Evolutionary conservation across 1,140 invertebrate species (phyloP), one percentile per base, ranked within the genome.

Genomic region (Drosophila hydei): DNA sequence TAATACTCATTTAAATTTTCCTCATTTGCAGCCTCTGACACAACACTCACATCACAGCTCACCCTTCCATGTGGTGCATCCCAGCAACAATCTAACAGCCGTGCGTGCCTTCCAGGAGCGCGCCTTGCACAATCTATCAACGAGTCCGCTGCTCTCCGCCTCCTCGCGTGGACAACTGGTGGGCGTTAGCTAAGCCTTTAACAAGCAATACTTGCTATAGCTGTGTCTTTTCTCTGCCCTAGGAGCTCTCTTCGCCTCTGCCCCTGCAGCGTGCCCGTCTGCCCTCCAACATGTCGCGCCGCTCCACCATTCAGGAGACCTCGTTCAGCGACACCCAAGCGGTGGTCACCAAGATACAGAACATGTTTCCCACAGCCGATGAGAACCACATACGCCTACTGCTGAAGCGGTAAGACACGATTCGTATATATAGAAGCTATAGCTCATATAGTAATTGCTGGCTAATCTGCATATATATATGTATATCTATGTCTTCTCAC

Each of bases 311-410:
- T 55, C 94, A 95, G 91, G 95, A 96, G 72, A 94, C 94, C 7
- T 93, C 94, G 48, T 93, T 94, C 42, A 93, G 92, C 5, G 95
- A 96, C 59, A 93, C 93, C 3, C 95, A 96, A 77, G 93, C 94
- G 3, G 93, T 96, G 61, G 95, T 97, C 14, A 93, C 94, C 27
- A 97, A 97, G 92, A 96, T 97, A 72, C 95, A 96, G 90, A 94
- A 96, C n/a, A 96, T 97, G 94, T 98, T 98, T 91, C 97, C 97
- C 11, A 97, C 97, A 7, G 97, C 97, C 36, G 95, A 95, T 50
- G 97, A 98, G 88, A 95, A 95, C 23, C 97, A 97, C 83, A 97
- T 98, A 79, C 95, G 95, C 79, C 93, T 97, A 61, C 93, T 98
- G 65, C 91, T 98, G 21, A 96, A 97, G 92, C 97, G 97, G 97